Percentiles rank a stretch among this genome's conserved stretches.
Conservation (phyloP, 2,797 vertebrate species). For the Ibycter americanus region DNA sequence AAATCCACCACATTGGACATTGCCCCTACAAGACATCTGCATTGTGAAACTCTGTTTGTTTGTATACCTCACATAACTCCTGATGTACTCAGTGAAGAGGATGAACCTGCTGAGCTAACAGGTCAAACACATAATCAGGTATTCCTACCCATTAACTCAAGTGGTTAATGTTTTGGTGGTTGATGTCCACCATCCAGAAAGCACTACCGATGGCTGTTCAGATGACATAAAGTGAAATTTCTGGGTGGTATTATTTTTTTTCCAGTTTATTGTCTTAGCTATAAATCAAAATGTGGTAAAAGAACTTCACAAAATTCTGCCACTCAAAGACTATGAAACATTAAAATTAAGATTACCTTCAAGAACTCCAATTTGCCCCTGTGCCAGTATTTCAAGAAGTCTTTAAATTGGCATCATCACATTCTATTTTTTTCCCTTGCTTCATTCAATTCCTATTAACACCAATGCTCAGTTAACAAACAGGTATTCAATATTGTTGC, state of each 20-base stretch:
- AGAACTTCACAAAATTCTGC: background rate
- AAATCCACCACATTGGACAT: background rate
- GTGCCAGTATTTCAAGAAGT: background rate
- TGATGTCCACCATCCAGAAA: slow-evolving; percentile 7
- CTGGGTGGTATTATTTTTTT: background rate
- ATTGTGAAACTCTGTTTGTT: background rate
- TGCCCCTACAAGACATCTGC: background rate
- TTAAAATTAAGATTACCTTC: background rate
- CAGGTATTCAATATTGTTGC: background rate
- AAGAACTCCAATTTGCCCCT: background rate
- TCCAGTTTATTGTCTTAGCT: background rate
- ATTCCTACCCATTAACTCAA: slow-evolving; percentile 29
- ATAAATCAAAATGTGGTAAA: background rate
- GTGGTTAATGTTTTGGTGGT: slow-evolving; percentile 22
- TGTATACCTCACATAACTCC: background rate
- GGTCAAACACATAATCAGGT: slow-evolving; percentile 29
- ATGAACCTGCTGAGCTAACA: slow-evolving; percentile 18
- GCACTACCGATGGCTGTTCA: background rate
- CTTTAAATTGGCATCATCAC: background rate
- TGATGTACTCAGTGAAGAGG: background rate
- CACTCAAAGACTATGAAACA: background rate
- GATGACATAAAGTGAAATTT: background rate
- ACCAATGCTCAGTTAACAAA: background rate
- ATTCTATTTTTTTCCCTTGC: background rate
- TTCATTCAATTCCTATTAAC: background rate